These are phyloP conservation scores for Anastatus disparis DNA, from an alignment of 1,140 invertebrate genomes.

Conservation along the genomic window DNA sequence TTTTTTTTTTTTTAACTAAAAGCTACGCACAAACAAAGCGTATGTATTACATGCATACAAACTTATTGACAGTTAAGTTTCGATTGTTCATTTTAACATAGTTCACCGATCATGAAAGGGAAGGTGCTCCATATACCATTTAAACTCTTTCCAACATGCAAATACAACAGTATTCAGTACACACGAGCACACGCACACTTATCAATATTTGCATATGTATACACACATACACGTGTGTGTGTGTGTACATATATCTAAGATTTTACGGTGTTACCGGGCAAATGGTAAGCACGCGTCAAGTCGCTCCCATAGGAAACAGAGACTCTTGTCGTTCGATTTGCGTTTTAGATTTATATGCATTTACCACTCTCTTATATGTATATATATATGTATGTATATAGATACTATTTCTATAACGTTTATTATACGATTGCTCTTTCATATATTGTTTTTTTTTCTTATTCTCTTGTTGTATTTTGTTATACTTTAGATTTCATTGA, in stretches of 20 bases:
- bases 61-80: neutral
- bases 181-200: neutral
- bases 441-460: too few relatives aligned
- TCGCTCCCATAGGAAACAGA: neutral
- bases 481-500: neutral
- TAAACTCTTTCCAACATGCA: too few relatives aligned
- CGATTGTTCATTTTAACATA: conserved; percentile 13
- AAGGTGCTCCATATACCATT: neutral
- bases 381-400: neutral
- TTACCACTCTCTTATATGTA: neutral
- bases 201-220: neutral
- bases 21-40: too few relatives aligned
- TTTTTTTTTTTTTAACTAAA: too few relatives aligned
- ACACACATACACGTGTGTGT: neutral
- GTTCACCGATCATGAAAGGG: neutral
- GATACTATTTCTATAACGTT: too few relatives aligned
- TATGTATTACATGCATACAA: too few relatives aligned
- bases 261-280: neutral
- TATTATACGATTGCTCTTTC: too few relatives aligned
- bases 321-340: conserved; percentile 19
- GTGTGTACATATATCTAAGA: neutral
- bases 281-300: neutral
- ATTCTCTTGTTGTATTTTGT: neutral
- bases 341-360: conserved; percentile 11
- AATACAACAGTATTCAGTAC: too few relatives aligned